These are phyloP conservation scores for Onychostruthus taczanowskii DNA, from an alignment of 2,113 vertebrate genomes.

Conservation along the genomic window DNA sequence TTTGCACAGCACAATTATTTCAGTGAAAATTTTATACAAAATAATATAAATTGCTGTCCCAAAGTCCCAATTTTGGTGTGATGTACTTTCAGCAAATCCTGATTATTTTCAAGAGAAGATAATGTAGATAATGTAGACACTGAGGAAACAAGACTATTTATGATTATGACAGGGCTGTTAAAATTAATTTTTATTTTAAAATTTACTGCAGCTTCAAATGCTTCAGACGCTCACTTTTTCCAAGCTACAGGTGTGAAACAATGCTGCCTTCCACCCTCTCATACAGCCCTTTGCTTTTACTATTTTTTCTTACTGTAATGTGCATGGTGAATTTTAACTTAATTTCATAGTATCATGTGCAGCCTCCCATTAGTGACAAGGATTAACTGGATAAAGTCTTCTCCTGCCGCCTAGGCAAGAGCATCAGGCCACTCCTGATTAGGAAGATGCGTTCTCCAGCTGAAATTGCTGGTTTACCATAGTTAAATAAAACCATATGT, in stretches of 20 bases:
- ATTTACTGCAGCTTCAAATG: neutral
- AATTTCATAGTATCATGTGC: neutral
- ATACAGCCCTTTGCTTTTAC: neutral
- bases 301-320: neutral
- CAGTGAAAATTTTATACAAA: neutral
- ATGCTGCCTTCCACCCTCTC: neutral
- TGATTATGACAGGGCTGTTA: accelerated
- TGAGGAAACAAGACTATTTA: neutral
- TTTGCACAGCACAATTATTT: neutral
- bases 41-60: neutral
- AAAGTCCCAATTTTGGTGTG: neutral
- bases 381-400: neutral
- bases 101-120: neutral
- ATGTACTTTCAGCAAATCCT: neutral
- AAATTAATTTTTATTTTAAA: neutral
- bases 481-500: conserved; percentile 23
- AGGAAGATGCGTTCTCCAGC: neutral
- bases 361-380: neutral
- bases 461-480: neutral
- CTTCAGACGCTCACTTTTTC: neutral
- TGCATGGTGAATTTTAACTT: neutral
- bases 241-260: neutral
- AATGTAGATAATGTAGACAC: neutral
- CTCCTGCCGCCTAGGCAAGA: neutral
- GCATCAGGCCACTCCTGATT: neutral